Evolutionary conservation across 2,113 vertebrate genomes (phyloP).

Genomic region (Microcebus ravelobensis): DNA sequence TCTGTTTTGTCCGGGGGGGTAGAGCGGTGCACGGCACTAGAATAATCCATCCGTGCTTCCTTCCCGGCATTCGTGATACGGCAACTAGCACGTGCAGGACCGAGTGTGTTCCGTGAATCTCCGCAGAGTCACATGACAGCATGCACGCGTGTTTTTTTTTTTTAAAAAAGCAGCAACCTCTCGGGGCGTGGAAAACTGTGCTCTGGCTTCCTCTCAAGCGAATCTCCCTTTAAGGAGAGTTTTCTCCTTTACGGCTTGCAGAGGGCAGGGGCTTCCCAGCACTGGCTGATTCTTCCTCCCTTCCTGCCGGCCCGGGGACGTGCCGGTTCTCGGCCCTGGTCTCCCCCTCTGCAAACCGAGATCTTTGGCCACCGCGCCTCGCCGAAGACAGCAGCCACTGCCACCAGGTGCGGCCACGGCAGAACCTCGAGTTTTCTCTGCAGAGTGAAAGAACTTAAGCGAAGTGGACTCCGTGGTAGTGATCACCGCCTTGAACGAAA

Average conservation of each 20-base stretch:
- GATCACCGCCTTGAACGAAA: background rate
- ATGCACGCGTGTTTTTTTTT: background rate
- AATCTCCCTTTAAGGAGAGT: background rate
- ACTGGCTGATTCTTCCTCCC: background rate
- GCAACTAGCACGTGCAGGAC: background rate
- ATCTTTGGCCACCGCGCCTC: background rate
- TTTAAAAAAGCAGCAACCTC: background rate
- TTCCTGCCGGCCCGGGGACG: background rate
- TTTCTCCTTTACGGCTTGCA: background rate
- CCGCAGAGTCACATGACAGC: background rate
- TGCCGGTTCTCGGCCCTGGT: too few species aligned
- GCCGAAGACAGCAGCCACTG: background rate
- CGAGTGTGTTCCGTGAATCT: background rate
- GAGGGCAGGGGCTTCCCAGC: background rate
- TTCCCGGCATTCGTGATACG: background rate
- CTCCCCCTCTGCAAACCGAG: background rate
- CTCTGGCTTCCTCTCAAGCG: conserved; percentile 1
- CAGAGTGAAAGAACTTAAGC: conserved; percentile 29
- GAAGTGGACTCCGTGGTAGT: conserved; percentile 24
- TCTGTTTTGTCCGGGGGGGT: background rate
- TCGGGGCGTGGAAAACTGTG: background rate
- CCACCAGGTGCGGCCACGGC: background rate
- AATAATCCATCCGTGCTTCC: background rate
- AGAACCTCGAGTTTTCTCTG: background rate
- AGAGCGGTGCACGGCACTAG: background rate